Conservation (phyloP, 1,140 invertebrate genomes). For the Nilaparvata lugens region DNA sequence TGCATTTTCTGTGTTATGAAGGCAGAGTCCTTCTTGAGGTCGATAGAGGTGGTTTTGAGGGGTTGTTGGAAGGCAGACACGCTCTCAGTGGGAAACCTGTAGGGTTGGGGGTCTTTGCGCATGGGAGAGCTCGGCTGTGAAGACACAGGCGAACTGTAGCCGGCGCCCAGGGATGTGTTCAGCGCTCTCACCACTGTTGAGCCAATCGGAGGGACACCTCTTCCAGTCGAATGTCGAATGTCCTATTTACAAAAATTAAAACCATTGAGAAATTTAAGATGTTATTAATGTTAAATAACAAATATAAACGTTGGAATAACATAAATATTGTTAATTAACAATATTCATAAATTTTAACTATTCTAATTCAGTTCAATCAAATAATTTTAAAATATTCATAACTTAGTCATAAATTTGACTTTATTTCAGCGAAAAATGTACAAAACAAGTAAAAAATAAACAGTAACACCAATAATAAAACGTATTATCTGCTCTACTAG, state of each 20-base stretch:
- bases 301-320: no score
- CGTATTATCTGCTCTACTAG: no score
- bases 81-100: slow-evolving; percentile 35
- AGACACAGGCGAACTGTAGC: slow-evolving; percentile 34
- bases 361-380: no score
- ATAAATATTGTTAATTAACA: no score
- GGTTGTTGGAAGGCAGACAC: slow-evolving; percentile 17
- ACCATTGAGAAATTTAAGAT: no score
- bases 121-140: slow-evolving; percentile 56
- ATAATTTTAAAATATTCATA: no score
- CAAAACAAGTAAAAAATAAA: no score
- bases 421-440: no score
- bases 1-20: slow-evolving; percentile 36
- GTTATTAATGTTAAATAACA: no score
- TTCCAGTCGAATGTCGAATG: slow-evolving; percentile 34
- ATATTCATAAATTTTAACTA: no score
- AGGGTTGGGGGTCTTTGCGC: slow-evolving; percentile 49
- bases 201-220: slow-evolving; percentile 38
- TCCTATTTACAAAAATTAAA: slow-evolving; percentile 29
- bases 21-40: slow-evolving; percentile 24
- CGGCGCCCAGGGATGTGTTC: slow-evolving; percentile 36
- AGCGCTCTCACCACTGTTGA: slow-evolving; percentile 54
- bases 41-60: background rate
- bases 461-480: no score
- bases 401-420: no score